Evolutionary conservation across 2,888 invertebrate genomes (phyloP).

Genomic region (Stramonita haemastoma): DNA sequence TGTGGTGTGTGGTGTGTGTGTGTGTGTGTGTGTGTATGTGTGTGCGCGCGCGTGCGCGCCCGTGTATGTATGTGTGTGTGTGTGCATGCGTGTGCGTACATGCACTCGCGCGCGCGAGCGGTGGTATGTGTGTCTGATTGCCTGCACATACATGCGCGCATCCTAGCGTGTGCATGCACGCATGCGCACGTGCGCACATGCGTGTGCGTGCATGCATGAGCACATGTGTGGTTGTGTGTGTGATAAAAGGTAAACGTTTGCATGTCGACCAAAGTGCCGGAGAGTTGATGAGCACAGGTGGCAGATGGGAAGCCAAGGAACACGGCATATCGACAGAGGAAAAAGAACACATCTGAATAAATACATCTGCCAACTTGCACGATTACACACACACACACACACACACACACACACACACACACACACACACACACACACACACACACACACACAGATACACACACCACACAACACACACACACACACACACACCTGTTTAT

Average conservation of each 20-base stretch:
- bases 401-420: too few relatives aligned
- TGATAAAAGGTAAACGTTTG: neutral
- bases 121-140: neutral
- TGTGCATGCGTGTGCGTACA: neutral
- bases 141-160: neutral
- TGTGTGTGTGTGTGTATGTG: neutral
- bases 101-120: neutral
- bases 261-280: neutral
- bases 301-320: too few relatives aligned
- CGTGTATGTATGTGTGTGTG: neutral
- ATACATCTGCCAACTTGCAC: too few relatives aligned
- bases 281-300: too few relatives aligned
- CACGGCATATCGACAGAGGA: too few relatives aligned
- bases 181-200: neutral
- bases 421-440: too few relatives aligned
- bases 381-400: too few relatives aligned
- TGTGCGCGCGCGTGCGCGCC: neutral
- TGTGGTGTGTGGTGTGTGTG: neutral
- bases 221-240: constrained; percentile 1
- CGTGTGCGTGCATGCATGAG: neutral
- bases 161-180: neutral
- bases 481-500: too few relatives aligned
- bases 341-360: too few relatives aligned
- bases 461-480: too few relatives aligned
- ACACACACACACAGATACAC: too few relatives aligned